These are phyloP conservation scores for Pogonocherus hispidulus DNA, from an alignment of 2,888 invertebrate species.

Conservation along the genomic window DNA sequence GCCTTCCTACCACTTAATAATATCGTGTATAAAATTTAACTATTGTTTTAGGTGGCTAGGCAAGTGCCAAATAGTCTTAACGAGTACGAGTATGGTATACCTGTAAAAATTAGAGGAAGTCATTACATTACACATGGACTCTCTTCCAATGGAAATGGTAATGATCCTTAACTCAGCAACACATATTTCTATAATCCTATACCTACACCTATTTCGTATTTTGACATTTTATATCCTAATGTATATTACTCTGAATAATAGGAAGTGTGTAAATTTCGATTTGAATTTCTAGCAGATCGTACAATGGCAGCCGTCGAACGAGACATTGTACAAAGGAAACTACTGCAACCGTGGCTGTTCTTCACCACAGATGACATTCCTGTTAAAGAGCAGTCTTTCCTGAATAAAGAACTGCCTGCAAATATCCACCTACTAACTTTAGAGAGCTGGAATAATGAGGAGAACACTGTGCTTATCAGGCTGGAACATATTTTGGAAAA, in stretches of 20 bases:
- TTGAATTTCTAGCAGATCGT: not conserved
- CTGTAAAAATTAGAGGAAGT: constrained; percentile 9
- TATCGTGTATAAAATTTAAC: too few relatives aligned
- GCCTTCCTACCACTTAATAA: too few relatives aligned
- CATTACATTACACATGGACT: constrained; percentile 22
- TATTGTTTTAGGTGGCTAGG: not conserved
- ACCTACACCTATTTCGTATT: too few relatives aligned
- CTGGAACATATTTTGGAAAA: constrained; percentile 82
- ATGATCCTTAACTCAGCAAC: too few relatives aligned
- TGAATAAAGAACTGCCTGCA: constrained; percentile 72
- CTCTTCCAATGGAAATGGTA: constrained; percentile 18
- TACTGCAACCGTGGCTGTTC: constrained; percentile 29
- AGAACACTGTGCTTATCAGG: constrained; percentile 72
- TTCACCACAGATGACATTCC: constrained; percentile 29
- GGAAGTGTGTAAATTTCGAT: too few relatives aligned
- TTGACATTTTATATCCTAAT: too few relatives aligned
- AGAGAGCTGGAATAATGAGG: constrained; percentile 79
- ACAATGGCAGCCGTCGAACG: constrained; percentile 28
- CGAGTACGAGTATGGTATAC: constrained; percentile 76
- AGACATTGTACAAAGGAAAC: constrained; percentile 28
- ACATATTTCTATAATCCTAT: too few relatives aligned
- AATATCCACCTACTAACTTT: constrained; percentile 83
- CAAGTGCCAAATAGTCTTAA: constrained; percentile 89
- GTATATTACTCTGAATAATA: too few relatives aligned
- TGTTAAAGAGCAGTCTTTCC: constrained; percentile 68